Base-by-base conservation (phyloP, 2,797 vertebrate species). In the Numenius phaeopus region DNA sequence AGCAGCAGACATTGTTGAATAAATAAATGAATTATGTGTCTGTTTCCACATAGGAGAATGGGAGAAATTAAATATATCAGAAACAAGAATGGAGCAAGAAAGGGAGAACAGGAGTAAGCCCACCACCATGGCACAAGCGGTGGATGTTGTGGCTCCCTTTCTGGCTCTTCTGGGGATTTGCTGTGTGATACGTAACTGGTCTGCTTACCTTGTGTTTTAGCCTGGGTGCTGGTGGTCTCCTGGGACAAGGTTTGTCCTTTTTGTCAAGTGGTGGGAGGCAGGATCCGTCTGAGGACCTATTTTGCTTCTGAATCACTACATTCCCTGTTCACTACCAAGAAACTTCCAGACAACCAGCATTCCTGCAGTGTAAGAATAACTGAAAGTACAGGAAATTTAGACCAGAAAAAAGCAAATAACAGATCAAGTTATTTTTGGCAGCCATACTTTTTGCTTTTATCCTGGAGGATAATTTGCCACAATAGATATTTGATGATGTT, bases 1-100 rank as follows among this genome's bases (percentile, higher is more conserved):
- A 89, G 70, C 26, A 2, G 73, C 70, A 89, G 70, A 80, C 7
- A 1, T 52, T 86, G 87, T 78, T 92, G 90, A 89, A 94, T 94
- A 96, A 94, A 95, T 93, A 95, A 91, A 79, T 83, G 46, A 95
- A 76, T 94, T 57, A 50, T 67, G 3, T 49, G 21, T 40, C 80
- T 94, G 22, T 82, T 93, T 94, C 84, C 47, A 90, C 37, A 57
- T 40, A 87, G 70, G 16, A 92, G 62, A 93, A 59, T 57, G 44
- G 55, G 77, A 90, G 52, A 84, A 80, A 57, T 79, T 84, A 47
- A 80, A 2, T 80, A 26, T 72, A 26, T 30, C 23, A 42, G 61
- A 87, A 93, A 46, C 8, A 84, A 40, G 47, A 72, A 5, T 0
- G 22, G 27, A 90, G 20, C 11, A 42, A 44, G 13, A 44, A 0